A percentile compares a stretch with the other conserved stretches of the same genome.
Conservation (phyloP, 2,888 invertebrate genomes). For the Polydrusus pterygomalis region DNA sequence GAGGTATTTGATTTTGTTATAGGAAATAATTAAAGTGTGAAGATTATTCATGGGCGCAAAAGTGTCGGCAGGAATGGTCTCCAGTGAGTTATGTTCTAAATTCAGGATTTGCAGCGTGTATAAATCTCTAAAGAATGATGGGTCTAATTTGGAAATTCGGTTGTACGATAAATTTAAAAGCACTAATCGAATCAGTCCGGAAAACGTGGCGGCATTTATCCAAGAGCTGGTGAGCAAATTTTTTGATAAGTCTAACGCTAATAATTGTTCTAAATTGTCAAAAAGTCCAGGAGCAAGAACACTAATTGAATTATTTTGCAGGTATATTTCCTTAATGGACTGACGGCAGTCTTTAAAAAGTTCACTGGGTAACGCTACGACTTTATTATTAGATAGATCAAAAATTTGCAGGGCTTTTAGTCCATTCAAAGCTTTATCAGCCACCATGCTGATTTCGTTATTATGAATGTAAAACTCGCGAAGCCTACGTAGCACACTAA, state of each 20-base stretch:
- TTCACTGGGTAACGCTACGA: constrained; percentile 90
- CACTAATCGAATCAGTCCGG: constrained; percentile 91
- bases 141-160: constrained; percentile 85
- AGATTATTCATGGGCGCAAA: constrained; percentile 94
- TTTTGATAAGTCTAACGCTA: constrained; percentile 87
- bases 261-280: constrained; percentile 87
- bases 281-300: constrained; percentile 90
- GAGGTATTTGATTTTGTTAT: constrained; percentile 88
- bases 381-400: constrained; percentile 92
- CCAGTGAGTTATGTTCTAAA: constrained; percentile 88
- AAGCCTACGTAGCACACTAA: constrained; percentile 85
- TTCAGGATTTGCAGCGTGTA: constrained; percentile 91
- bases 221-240: constrained; percentile 91
- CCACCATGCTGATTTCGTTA: constrained; percentile 92
- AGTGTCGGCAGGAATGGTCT: constrained; percentile 89
- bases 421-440: constrained; percentile 87
- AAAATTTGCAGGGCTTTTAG: constrained; percentile 88
- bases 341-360: constrained; percentile 87
- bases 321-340: constrained; percentile 89
- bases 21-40: constrained; percentile 90
- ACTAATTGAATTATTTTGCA: constrained; percentile 93
- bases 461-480: constrained; percentile 88
- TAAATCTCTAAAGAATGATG: constrained; percentile 88
- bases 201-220: constrained; percentile 90
- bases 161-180: constrained; percentile 91